Evolutionary conservation across 2,113 vertebrate genomes (phyloP).

Genomic region (Tricholaema leucomelas): DNA sequence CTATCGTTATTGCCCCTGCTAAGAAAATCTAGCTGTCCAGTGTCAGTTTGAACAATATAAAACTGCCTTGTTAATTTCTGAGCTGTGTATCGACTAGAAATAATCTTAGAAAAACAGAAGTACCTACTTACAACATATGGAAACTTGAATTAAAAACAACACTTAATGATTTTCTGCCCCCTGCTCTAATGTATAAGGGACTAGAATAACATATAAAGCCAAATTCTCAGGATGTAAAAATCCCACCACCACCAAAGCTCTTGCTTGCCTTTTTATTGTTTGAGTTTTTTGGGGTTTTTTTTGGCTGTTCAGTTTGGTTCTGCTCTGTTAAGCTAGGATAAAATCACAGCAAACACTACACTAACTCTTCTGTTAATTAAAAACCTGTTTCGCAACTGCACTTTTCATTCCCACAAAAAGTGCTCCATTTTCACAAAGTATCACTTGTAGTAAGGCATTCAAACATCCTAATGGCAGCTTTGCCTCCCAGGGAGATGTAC

Average conservation of each 20-base stretch:
- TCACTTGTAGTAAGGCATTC: slow-evolving; percentile 60
- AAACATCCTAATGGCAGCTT: slow-evolving; percentile 53
- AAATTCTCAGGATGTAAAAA: not conserved
- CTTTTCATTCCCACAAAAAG: slow-evolving; percentile 55
- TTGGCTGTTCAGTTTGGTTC: slow-evolving; percentile 36
- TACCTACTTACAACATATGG: not conserved
- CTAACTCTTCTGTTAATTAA: slow-evolving; percentile 67
- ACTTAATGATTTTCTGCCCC: not conserved
- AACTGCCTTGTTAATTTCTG: not conserved
- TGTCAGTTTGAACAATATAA: not conserved
- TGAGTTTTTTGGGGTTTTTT: not conserved
- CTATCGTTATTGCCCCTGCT: not conserved
- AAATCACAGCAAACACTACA: slow-evolving; percentile 64
- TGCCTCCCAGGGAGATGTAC: slow-evolving; percentile 36
- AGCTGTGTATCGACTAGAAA: not conserved
- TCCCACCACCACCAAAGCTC: not conserved
- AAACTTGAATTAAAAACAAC: not conserved
- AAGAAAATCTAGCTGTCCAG: not conserved
- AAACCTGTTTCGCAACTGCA: slow-evolving; percentile 35
- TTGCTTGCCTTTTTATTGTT: not conserved
- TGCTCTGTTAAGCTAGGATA: slow-evolving; percentile 52
- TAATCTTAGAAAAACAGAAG: not conserved
- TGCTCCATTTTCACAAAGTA: slow-evolving; percentile 62
- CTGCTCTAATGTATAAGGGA: not conserved
- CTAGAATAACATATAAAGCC: not conserved